Evolutionary conservation across 1,140 invertebrate species (phyloP).

Genomic region (Metaphire vulgaris): DNA sequence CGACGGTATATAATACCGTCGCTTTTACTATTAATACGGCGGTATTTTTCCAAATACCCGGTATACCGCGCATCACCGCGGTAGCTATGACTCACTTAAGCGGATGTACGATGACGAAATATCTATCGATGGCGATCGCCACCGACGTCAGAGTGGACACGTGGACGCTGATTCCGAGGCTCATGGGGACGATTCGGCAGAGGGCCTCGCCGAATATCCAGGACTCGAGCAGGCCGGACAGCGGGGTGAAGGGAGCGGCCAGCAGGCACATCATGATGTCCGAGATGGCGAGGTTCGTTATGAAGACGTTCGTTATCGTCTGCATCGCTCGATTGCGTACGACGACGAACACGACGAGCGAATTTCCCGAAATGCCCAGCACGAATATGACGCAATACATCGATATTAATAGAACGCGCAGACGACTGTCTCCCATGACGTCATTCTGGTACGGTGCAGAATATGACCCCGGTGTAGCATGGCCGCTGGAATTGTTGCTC

Average conservation of each 20-base stretch:
- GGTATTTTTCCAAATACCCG: too few species aligned
- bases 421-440: too few species aligned
- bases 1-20: too few species aligned
- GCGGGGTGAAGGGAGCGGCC: slow-evolving; percentile 53
- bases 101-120: slow-evolving; percentile 90
- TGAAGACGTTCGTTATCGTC: slow-evolving; percentile 96
- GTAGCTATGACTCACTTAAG: slow-evolving; percentile 74
- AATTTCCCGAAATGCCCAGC: slow-evolving; percentile 84
- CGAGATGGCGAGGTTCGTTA: slow-evolving; percentile 87
- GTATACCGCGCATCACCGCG: too few species aligned
- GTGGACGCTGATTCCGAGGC: slow-evolving; percentile 72
- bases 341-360: slow-evolving; percentile 77
- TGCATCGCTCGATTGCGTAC: slow-evolving; percentile 87
- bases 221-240: slow-evolving; percentile 76
- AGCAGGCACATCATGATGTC: slow-evolving; percentile 92
- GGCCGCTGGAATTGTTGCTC: too few species aligned
- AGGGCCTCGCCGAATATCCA: slow-evolving; percentile 83
- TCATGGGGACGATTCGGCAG: slow-evolving; percentile 87
- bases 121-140: slow-evolving; percentile 91
- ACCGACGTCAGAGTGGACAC: slow-evolving; percentile 92
- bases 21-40: too few species aligned
- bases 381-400: slow-evolving; percentile 79
- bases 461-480: too few species aligned
- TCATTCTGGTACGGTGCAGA: too few species aligned
- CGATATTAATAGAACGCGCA: too few species aligned